A percentile compares a stretch with the other conserved stretches of the same genome.
phyloP scores from a whole-genome alignment of 1,140 invertebrate genomes.

The Sitobion miscanthi region DNA sequence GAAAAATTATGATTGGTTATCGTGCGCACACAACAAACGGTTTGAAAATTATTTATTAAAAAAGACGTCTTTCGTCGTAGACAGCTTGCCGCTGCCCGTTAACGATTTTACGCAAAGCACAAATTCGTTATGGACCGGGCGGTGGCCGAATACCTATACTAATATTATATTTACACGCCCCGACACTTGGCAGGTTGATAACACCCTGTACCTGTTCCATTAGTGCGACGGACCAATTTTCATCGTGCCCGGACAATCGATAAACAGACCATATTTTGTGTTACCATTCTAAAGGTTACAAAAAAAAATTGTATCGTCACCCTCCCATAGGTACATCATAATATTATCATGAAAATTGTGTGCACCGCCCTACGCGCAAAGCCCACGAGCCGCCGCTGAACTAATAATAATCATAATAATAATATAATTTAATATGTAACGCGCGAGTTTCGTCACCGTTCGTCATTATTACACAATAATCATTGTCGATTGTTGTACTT shows the following conservation, averaged over 20 bases:
- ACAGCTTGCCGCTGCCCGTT: not conserved
- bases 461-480: not conserved
- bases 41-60: not conserved
- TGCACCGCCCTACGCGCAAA: not conserved
- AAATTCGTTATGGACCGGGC: not conserved
- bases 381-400: not conserved
- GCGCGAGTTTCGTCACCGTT: not conserved
- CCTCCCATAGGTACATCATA: not conserved
- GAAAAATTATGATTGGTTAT: not conserved
- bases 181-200: no score
- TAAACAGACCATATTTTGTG: not conserved
- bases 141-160: no score
- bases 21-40: not conserved
- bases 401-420: not conserved
- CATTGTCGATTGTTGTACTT: not conserved
- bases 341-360: not conserved
- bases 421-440: not conserved
- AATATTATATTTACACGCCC: no score
- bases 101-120: not conserved
- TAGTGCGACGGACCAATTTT: not conserved
- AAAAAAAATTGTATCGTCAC: not conserved
- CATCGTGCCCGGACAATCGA: not conserved
- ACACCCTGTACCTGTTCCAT: not conserved
- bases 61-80: not conserved
- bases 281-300: not conserved